A percentile compares a stretch with the other conserved stretches of the same genome.
These are phyloP conservation scores for Tromatobia lineatoria DNA, from an alignment of 2,888 invertebrate genomes.

Conservation along the genomic window DNA sequence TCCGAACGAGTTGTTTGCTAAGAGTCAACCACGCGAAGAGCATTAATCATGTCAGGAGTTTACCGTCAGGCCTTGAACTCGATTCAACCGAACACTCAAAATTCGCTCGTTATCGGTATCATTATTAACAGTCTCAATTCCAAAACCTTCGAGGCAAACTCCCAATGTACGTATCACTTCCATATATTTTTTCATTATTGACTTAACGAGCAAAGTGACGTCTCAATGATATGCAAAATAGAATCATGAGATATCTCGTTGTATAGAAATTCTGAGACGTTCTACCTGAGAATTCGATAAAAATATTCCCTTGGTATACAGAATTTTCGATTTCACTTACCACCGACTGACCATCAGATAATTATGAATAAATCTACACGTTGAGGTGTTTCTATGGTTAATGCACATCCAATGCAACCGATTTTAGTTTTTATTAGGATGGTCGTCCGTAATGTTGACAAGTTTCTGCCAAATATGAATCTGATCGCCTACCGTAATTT, in stretches of 20 bases:
- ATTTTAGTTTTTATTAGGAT: too few relatives aligned
- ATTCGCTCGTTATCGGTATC: constrained; percentile 81
- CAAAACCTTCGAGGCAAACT: constrained; percentile 77
- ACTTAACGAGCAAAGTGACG: neutral
- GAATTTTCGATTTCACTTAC: neutral
- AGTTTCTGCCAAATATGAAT: too few relatives aligned
- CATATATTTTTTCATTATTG: neutral
- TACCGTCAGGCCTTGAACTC: constrained; percentile 78
- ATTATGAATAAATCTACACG: too few relatives aligned
- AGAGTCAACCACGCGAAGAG: neutral
- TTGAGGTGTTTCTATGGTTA: too few relatives aligned
- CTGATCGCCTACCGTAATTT: too few relatives aligned
- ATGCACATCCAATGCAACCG: too few relatives aligned
- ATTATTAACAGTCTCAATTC: constrained; percentile 80
- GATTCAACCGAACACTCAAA: constrained; percentile 78
- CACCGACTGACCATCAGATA: too few relatives aligned
- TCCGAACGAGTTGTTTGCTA: neutral
- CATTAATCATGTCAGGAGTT: constrained; percentile 79
- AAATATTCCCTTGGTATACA: neutral
- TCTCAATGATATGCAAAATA: neutral
- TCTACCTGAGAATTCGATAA: neutral
- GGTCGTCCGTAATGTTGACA: too few relatives aligned
- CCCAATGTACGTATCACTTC: constrained; percentile 76
- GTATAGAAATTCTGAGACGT: neutral
- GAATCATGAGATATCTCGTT: neutral